A percentile compares a stretch with the other conserved stretches of the same genome.
Evolutionary conservation across 2,113 vertebrate genomes (phyloP).

Genomic region (Amblyornis subalaris): DNA sequence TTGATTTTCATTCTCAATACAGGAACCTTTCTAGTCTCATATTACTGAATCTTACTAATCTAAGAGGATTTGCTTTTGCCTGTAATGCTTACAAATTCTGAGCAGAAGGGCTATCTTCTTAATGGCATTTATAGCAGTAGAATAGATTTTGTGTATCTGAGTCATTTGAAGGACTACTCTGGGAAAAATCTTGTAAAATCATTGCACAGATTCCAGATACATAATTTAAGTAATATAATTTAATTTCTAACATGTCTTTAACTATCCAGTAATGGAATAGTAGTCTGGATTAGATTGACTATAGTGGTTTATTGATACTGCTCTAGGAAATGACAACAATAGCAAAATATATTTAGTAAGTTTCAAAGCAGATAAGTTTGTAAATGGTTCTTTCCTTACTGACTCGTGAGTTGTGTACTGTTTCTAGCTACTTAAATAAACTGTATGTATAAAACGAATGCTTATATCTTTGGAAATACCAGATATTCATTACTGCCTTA

Average conservation of each 20-base stretch:
- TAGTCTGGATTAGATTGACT: conserved; percentile 37
- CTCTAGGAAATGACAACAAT: not conserved
- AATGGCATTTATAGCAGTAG: not conserved
- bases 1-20: not conserved
- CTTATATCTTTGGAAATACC: not conserved
- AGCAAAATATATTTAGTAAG: not conserved
- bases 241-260: not conserved
- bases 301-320: not conserved
- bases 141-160: not conserved
- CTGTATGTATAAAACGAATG: not conserved
- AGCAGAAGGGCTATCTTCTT: not conserved
- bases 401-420: not conserved
- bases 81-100: not conserved
- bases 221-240: not conserved
- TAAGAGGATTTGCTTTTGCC: not conserved
- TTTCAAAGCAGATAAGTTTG: not conserved
- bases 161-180: not conserved
- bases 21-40: conserved; percentile 31
- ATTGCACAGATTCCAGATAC: not conserved
- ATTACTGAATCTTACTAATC: not conserved
- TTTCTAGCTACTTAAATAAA: not conserved
- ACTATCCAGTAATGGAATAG: not conserved
- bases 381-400: not conserved
- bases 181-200: conserved; percentile 24
- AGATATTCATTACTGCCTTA: not conserved